These are phyloP conservation scores for Cyrtorhinus lividipennis DNA, from an alignment of 1,140 invertebrate genomes.

Conservation along the genomic window DNA sequence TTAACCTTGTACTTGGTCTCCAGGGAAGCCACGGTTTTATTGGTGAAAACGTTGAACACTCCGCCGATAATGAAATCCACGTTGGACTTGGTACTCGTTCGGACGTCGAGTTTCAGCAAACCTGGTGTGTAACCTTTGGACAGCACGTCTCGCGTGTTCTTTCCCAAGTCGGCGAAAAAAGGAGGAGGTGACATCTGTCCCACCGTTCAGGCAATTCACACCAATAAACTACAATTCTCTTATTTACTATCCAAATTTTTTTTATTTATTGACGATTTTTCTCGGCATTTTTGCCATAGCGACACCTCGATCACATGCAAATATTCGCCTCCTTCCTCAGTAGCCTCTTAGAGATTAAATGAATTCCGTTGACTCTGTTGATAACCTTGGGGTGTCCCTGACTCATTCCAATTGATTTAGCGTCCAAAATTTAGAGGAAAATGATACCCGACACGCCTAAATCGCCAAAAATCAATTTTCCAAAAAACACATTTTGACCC, in stretches of 20 bases:
- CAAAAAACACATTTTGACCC: too few species aligned
- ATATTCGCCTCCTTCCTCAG: not conserved
- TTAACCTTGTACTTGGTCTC: not conserved
- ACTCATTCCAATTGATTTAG: too few species aligned
- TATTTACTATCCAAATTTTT: not conserved
- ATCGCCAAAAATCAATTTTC: too few species aligned
- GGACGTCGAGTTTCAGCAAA: not conserved
- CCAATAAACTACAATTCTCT: not conserved
- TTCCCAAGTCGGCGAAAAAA: not conserved
- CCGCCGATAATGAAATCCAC: not conserved
- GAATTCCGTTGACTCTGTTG: not conserved
- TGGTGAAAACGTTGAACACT: not conserved
- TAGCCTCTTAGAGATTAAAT: not conserved
- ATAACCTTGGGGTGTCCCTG: not conserved
- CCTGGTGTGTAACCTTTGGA: not conserved
- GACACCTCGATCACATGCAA: not conserved
- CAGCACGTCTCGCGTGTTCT: not conserved
- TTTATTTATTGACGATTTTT: not conserved
- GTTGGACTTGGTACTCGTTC: not conserved
- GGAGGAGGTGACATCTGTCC: not conserved
- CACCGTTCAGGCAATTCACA: not conserved
- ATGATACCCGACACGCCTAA: too few species aligned
- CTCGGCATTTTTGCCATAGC: not conserved
- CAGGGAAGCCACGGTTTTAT: not conserved
- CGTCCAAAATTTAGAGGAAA: too few species aligned